Base-by-base conservation (phyloP, 1,140 invertebrate species). In the Oryzaephilus surinamensis region DNA sequence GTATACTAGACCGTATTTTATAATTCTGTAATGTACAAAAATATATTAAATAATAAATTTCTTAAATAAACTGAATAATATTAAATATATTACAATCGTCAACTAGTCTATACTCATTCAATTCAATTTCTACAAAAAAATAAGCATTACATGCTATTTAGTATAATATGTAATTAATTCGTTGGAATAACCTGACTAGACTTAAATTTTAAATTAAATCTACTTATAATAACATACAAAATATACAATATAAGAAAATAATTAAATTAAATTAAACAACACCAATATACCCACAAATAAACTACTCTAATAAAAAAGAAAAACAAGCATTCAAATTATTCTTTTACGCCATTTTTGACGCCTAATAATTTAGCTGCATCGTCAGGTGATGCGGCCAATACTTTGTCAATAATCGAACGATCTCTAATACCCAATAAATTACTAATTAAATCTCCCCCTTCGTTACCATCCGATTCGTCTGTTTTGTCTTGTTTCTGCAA, bases 381-480 rank as follows among this genome's bases (percentile, higher is more conserved):
- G 47, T 91, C 86, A 0, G 86, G 74, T 1, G 84, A 82, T 0
- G 83, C 81, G 21, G 73, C 70, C 0, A 94, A 67, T 40, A 92
- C 76, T 55, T 86, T 79, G 52, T 94, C 90, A 24, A 91, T 77
- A 37, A 92, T 81, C n/a, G 81, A 77, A 40, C 79, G 79, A 58
- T 88, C 85, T 36, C 81, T 75, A 39, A 94, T 88, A 0, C 89
- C 90, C 1, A 95, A 64, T 0, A 95, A 69, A 60, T 91, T 90
- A 1, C 88, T 86, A 46, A 95, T 88, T 20, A 94, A 67, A 55
- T 92, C 87, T 36, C 72, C 71, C 2, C 58, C 61, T 41, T 72
- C 71, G 51, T 73, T 71, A 3, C 59, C 62, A 46, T 71, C 69
- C 18, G 67, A 67, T 38, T 64, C 62, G 3, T 55, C 57, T 62